A percentile compares a stretch with the other conserved stretches of the same genome.
Evolutionary conservation across 2,113 vertebrate genomes (phyloP).

Genomic region (Pollachius pollachius): DNA sequence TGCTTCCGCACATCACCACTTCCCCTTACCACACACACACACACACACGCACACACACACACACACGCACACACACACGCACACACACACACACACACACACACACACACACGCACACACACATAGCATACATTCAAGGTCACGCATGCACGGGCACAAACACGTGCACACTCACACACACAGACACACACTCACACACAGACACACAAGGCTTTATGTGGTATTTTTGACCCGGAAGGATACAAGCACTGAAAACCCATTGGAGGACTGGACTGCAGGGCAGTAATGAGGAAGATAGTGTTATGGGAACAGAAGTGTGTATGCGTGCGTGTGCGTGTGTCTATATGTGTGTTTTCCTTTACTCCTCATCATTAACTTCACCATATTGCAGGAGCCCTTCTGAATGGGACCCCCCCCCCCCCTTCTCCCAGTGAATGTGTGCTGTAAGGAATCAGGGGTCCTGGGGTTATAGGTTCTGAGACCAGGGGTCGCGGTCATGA

Average conservation of each 20-base stretch:
- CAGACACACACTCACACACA: too few species aligned
- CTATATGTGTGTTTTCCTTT: conserved; percentile 40
- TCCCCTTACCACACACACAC: neutral
- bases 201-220: too few species aligned
- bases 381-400: conserved; percentile 37
- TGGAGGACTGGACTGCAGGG: neutral
- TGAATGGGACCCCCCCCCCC: conserved; percentile 25
- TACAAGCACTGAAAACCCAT: neutral
- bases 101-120: too few species aligned
- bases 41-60: too few species aligned
- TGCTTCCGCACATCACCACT: too few species aligned
- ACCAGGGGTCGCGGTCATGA: neutral
- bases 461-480: neutral
- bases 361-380: conserved; percentile 35
- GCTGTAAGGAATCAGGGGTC: neutral
- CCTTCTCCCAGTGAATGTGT: conserved; percentile 37
- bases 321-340: conserved; percentile 35
- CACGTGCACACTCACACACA: too few species aligned
- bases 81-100: too few species aligned
- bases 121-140: too few species aligned
- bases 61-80: too few species aligned
- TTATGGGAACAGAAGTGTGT: neutral
- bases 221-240: neutral
- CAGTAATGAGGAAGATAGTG: neutral
- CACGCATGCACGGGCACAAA: too few species aligned